Percentiles rank a stretch among this genome's conserved stretches.
phyloP scores from a whole-genome alignment of 2,888 invertebrate species.

The Xestobium rufovillosum region DNA sequence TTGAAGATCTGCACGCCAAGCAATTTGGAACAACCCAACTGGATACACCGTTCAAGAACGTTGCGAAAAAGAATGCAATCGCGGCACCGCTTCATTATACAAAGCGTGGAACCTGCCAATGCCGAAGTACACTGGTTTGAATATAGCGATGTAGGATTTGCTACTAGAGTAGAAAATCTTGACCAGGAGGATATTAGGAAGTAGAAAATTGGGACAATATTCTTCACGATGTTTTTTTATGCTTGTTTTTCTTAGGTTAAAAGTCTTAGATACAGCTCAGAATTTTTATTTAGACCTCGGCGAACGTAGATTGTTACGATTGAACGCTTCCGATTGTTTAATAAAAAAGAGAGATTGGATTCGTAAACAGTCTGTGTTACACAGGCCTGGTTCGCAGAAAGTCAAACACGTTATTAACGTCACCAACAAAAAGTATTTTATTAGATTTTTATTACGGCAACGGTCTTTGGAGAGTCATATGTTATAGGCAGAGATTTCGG shows the following conservation, averaged over 20 bases:
- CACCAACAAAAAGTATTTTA: no score
- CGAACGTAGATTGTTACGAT: slow-evolving; percentile 76
- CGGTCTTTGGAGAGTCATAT: no score
- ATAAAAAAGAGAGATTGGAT: slow-evolving; percentile 74
- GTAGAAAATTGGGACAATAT: no score
- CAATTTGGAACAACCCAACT: slow-evolving; percentile 69
- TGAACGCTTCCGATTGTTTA: slow-evolving; percentile 67
- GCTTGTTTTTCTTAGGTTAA: slow-evolving; percentile 50
- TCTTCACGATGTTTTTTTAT: slow-evolving; percentile 8
- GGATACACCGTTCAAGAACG: slow-evolving; percentile 70
- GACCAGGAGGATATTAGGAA: slow-evolving; percentile 70
- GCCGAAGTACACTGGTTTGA: slow-evolving; percentile 83
- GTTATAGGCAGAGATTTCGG: no score
- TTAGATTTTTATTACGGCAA: no score
- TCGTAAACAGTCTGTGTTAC: slow-evolving; percentile 46
- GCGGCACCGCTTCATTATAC: slow-evolving; percentile 60
- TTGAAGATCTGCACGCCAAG: slow-evolving; percentile 46
- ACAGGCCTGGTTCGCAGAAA: slow-evolving; percentile 35
- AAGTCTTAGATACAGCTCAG: slow-evolving; percentile 78
- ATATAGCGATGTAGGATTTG: slow-evolving; percentile 49
- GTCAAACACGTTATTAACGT: slow-evolving; percentile 32
- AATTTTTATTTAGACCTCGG: slow-evolving; percentile 84
- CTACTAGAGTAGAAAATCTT: slow-evolving; percentile 59
- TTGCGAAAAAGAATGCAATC: slow-evolving; percentile 49
- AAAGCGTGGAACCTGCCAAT: slow-evolving; percentile 71